phyloP scores from a whole-genome alignment of 2,888 invertebrate genomes.

The Cantharis flavilabris region DNA sequence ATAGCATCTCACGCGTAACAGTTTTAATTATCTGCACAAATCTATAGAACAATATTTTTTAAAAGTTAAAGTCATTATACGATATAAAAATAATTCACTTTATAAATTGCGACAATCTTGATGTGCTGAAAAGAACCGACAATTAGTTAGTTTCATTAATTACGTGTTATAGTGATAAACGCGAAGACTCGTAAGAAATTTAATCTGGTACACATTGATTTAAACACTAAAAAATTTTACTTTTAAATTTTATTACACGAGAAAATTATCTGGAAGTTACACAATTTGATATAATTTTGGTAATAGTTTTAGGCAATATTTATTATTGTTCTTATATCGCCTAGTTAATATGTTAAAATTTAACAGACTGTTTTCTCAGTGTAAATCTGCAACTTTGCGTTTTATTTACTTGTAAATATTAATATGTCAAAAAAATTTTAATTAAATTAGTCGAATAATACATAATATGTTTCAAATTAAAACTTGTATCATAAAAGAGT shows the following conservation, averaged over 20 bases:
- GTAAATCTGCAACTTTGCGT: too few relatives aligned
- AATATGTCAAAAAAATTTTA: too few relatives aligned
- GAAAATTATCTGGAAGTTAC: too few relatives aligned
- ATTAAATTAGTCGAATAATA: too few relatives aligned
- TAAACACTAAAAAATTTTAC: not conserved
- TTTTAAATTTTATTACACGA: not conserved
- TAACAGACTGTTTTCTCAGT: too few relatives aligned
- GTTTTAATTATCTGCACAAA: conserved; percentile 36
- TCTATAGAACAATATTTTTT: conserved; percentile 15
- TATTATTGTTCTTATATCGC: too few relatives aligned
- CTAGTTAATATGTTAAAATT: too few relatives aligned
- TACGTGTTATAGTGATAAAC: not conserved
- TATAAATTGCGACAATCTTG: not conserved
- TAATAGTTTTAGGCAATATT: too few relatives aligned
- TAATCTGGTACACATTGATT: not conserved
- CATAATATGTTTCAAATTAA: too few relatives aligned
- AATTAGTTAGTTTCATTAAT: not conserved
- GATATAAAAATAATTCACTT: conserved; percentile 2
- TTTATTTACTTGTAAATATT: too few relatives aligned
- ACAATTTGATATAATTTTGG: too few relatives aligned
- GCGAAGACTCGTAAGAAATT: not conserved
- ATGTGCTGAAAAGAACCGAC: not conserved
- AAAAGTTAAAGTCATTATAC: conserved; percentile 2
- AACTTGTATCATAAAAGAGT: too few relatives aligned
- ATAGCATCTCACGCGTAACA: conserved; percentile 35